Evolutionary conservation across 1,140 invertebrate species (phyloP).

Genomic region (Polypedilum vanderplanki): DNA sequence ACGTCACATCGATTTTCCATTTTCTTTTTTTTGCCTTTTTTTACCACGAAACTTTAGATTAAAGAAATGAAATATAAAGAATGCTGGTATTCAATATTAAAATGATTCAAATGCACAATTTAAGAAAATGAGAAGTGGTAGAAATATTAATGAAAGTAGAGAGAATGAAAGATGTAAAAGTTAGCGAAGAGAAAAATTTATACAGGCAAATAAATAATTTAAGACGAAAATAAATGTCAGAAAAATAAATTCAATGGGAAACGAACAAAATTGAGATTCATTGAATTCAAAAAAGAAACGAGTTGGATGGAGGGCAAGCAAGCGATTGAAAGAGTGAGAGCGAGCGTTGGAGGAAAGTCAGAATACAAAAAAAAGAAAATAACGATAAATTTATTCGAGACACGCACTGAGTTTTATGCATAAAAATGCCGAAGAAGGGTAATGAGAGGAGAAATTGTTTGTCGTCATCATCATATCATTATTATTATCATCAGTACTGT

Average conservation of each 20-base stretch:
- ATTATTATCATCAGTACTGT: background rate
- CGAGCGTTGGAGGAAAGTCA: no score
- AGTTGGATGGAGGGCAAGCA: no score
- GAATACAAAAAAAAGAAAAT: background rate
- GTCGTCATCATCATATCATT: background rate
- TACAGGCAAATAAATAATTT: background rate
- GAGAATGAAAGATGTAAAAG: background rate
- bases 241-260: background rate
- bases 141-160: background rate
- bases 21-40: background rate
- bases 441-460: conserved; percentile 6
- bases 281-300: background rate
- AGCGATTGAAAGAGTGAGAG: no score
- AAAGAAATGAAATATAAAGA: background rate
- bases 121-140: background rate
- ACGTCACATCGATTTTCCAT: background rate
- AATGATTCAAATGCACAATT: conserved; percentile 2
- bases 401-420: background rate
- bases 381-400: background rate
- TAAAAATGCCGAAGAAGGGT: background rate
- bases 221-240: background rate
- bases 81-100: background rate
- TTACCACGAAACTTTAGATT: background rate
- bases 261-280: background rate
- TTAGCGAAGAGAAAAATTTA: background rate